Conservation (phyloP, 1,140 invertebrate genomes). For the Microplitis mediator region DNA sequence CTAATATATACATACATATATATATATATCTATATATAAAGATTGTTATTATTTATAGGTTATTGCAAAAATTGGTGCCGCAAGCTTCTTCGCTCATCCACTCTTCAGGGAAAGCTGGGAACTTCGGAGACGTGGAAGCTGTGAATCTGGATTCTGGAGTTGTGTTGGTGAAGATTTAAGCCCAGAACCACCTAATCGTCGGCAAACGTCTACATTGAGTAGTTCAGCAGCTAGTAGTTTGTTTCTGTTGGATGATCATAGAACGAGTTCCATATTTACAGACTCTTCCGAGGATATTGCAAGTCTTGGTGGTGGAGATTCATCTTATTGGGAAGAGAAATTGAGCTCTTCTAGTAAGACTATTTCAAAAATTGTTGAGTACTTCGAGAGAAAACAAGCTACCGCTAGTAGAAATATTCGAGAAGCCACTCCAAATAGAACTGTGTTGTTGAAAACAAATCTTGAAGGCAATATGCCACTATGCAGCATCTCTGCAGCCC, state of each 20-base stretch:
- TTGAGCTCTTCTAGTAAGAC: conserved; percentile 69
- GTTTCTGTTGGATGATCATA: conserved; percentile 69
- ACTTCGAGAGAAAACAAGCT: conserved; percentile 78
- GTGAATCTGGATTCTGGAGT: conserved; percentile 88
- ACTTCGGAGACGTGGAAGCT: conserved; percentile 76
- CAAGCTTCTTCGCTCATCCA: conserved; percentile 62
- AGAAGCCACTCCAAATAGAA: conserved; percentile 46
- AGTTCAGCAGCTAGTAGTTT: conserved; percentile 68
- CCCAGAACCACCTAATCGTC: conserved; percentile 58
- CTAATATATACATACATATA: too few relatives aligned
- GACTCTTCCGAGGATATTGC: conserved; percentile 86
- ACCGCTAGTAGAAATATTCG: conserved; percentile 41
- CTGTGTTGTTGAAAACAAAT: conserved; percentile 51
- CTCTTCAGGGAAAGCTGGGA: conserved; percentile 61
- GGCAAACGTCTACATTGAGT: conserved; percentile 62
- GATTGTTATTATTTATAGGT: conserved; percentile 43
- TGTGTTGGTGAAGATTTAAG: conserved; percentile 76
- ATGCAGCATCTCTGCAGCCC: conserved; percentile 58
- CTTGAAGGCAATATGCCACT: conserved; percentile 52
- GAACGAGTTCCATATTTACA: conserved; percentile 83
- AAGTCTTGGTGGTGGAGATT: conserved; percentile 76
- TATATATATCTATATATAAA: neutral
- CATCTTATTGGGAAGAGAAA: conserved; percentile 71
- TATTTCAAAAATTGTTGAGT: conserved; percentile 86
- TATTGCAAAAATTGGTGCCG: conserved; percentile 55